These are phyloP conservation scores for Drosophila nigromelanica DNA, from an alignment of 1,140 invertebrate genomes.

Conservation along the genomic window DNA sequence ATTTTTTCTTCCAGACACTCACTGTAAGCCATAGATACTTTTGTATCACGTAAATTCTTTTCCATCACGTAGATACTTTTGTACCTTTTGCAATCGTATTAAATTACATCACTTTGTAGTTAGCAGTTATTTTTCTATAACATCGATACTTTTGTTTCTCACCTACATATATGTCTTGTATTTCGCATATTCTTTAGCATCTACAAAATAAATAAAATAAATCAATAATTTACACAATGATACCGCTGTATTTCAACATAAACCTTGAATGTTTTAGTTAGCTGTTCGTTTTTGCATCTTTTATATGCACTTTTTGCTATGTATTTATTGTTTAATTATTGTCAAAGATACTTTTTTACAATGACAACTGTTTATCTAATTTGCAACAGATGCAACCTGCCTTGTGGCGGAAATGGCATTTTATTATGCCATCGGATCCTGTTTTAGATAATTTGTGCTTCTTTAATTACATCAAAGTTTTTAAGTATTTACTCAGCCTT, in stretches of 20 bases:
- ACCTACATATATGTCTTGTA: neutral
- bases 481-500: conserved; percentile 31
- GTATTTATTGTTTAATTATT: no score
- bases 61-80: neutral
- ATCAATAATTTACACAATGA: no score
- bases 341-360: no score
- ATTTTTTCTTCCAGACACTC: neutral
- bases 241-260: no score
- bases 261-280: no score
- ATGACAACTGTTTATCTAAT: no score
- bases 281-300: no score
- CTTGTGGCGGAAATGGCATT: neutral
- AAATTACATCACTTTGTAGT: no score
- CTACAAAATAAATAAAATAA: no score
- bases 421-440: neutral
- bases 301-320: no score
- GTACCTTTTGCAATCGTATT: no score
- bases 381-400: no score
- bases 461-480: conserved; percentile 28
- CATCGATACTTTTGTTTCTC: neutral
- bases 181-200: neutral
- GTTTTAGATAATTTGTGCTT: conserved; percentile 9
- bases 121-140: neutral
- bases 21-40: neutral
- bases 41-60: neutral